A percentile compares a stretch with the other conserved stretches of the same genome.
These are phyloP conservation scores for Vanessa tameamea DNA, from an alignment of 1,140 invertebrate genomes.

Conservation along the genomic window DNA sequence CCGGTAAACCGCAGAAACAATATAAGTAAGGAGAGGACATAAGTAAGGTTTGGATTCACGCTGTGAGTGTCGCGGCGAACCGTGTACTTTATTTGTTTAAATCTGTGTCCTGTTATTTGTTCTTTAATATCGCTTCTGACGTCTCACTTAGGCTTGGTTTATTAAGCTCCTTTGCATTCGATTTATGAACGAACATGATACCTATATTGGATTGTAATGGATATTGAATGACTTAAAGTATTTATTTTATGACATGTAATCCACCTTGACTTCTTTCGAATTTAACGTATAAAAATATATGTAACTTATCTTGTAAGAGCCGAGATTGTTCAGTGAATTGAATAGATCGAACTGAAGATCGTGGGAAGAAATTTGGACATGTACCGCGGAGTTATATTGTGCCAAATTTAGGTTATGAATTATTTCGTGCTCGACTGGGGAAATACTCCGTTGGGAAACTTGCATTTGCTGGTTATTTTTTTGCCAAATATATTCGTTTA, in stretches of 20 bases:
- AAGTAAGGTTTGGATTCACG: slow-evolving; percentile 58
- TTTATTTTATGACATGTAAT: background rate
- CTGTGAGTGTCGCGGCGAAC: slow-evolving; percentile 51
- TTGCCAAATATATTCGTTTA: too few relatives aligned
- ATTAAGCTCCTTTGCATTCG: slow-evolving; percentile 19
- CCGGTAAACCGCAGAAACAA: slow-evolving; percentile 38
- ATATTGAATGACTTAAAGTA: background rate
- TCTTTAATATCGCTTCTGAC: slow-evolving; percentile 26
- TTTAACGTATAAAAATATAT: background rate
- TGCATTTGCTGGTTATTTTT: too few relatives aligned
- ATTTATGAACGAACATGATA: slow-evolving; percentile 7
- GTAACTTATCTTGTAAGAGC: background rate
- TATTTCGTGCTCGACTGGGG: too few relatives aligned
- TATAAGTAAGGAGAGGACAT: slow-evolving; percentile 44
- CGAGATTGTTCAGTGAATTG: too few relatives aligned
- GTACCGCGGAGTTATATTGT: too few relatives aligned
- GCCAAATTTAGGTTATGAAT: too few relatives aligned
- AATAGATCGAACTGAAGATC: too few relatives aligned
- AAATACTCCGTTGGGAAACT: too few relatives aligned
- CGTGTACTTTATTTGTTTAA: slow-evolving; percentile 56
- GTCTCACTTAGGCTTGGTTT: slow-evolving; percentile 24
- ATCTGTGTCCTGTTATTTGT: slow-evolving; percentile 29
- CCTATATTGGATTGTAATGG: slow-evolving; percentile 12
- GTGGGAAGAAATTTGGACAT: too few relatives aligned
- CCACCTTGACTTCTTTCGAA: background rate